Percentiles rank a stretch among this genome's conserved stretches.
Conservation (phyloP, 2,797 vertebrate genomes). For the Threskiornis aethiopicus region DNA sequence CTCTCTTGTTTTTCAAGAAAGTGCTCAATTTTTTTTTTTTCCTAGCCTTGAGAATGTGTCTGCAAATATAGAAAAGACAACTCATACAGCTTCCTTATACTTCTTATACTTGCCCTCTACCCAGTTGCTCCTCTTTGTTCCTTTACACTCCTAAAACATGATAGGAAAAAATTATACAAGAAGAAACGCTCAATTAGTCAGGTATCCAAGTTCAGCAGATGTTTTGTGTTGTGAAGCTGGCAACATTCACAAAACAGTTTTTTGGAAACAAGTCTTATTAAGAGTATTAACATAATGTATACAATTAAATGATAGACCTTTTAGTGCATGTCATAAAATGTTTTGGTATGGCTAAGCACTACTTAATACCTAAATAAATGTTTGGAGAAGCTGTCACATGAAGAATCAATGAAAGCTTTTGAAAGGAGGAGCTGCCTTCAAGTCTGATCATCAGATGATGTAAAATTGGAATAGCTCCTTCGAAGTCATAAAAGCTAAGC, state of each 20-base stretch:
- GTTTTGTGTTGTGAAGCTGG: conserved; percentile 38
- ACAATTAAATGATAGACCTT: background rate
- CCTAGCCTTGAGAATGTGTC: background rate
- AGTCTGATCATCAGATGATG: background rate
- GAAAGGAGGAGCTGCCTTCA: background rate
- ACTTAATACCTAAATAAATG: background rate
- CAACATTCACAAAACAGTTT: background rate
- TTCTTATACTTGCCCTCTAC: background rate
- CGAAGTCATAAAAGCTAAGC: background rate
- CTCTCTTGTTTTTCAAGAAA: background rate
- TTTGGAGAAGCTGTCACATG: background rate
- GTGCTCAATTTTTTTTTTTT: background rate
- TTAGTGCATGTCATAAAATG: background rate
- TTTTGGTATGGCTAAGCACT: background rate
- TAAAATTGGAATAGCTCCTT: background rate
- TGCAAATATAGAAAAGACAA: background rate
- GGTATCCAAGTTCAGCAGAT: conserved; percentile 33
- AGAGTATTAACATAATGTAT: background rate
- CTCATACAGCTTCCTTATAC: background rate
- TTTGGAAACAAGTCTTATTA: background rate
- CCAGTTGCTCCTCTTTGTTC: background rate
- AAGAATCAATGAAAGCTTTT: background rate
- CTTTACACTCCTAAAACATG: background rate
- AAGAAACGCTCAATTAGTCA: background rate
- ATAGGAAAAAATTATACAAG: background rate